Evolutionary conservation across 2,113 vertebrate species (phyloP).

Genomic region (Pseudopipra pipra): DNA sequence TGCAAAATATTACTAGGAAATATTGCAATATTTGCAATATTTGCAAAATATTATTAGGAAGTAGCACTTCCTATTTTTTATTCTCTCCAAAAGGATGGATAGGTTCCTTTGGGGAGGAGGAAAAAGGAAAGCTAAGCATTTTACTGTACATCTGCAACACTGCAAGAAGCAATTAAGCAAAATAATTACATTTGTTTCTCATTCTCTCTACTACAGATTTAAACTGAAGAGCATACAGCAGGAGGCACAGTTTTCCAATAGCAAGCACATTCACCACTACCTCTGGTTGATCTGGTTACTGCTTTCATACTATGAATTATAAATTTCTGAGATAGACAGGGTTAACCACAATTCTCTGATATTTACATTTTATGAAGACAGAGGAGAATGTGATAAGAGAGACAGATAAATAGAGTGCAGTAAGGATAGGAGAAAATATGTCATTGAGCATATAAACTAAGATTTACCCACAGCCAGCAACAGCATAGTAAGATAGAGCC

Average conservation of each 20-base stretch:
- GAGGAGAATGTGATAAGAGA: not conserved
- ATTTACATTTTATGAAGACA: not conserved
- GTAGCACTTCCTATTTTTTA: not conserved
- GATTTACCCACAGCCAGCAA: not conserved
- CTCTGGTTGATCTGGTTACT: not conserved
- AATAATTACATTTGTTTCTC: not conserved
- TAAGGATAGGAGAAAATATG: not conserved
- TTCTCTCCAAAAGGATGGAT: not conserved
- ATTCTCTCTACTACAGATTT: not conserved
- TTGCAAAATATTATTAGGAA: not conserved
- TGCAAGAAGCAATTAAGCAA: not conserved
- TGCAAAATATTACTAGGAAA: not conserved
- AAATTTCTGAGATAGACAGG: not conserved
- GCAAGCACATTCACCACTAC: not conserved
- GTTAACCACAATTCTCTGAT: not conserved
- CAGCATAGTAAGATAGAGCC: not conserved
- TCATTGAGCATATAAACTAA: not conserved
- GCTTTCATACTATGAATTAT: not conserved
- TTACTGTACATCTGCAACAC: not conserved
- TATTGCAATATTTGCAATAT: not conserved
- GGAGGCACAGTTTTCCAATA: not conserved
- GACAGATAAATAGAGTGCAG: not conserved
- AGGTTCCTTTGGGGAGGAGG: rapidly evolving
- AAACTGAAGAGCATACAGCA: not conserved
- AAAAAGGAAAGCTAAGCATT: not conserved